Evolutionary conservation across 2,113 vertebrate genomes (phyloP).

Genomic region (Strix uralensis): DNA sequence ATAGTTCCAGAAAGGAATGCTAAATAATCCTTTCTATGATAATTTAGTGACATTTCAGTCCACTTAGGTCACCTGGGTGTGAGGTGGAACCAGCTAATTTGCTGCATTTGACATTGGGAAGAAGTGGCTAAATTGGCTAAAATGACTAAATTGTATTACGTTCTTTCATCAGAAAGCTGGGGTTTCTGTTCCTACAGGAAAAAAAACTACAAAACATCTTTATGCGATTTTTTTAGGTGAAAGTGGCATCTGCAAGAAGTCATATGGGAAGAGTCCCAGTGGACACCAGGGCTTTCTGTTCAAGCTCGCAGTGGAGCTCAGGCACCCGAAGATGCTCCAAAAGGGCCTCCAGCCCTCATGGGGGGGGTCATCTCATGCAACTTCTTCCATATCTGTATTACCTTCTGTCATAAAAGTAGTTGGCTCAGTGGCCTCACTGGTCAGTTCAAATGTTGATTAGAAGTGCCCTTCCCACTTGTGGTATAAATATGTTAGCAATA

Average conservation of each 20-base stretch:
- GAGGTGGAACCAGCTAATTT: neutral
- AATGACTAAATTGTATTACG: neutral
- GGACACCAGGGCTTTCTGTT: neutral
- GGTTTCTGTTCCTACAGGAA: neutral
- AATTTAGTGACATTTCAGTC: neutral
- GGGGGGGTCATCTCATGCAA: neutral
- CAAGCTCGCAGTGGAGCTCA: neutral
- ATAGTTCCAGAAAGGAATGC: neutral
- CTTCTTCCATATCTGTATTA: neutral
- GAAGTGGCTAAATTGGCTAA: neutral
- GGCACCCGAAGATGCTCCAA: neutral
- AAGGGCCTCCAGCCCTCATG: neutral
- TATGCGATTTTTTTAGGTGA: neutral
- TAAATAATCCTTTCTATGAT: neutral
- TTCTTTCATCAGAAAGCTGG: neutral
- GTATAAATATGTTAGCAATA: neutral
- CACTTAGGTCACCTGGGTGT: rapidly evolving
- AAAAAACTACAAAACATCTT: neutral
- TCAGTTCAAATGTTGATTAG: neutral
- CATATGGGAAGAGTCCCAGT: neutral
- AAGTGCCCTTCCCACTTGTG: neutral
- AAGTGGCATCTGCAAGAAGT: neutral
- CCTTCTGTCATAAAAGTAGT: neutral
- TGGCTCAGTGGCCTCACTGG: neutral
- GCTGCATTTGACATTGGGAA: neutral